Conservation (phyloP, 1,140 invertebrate species). For the Gryllus bimaculatus region DNA sequence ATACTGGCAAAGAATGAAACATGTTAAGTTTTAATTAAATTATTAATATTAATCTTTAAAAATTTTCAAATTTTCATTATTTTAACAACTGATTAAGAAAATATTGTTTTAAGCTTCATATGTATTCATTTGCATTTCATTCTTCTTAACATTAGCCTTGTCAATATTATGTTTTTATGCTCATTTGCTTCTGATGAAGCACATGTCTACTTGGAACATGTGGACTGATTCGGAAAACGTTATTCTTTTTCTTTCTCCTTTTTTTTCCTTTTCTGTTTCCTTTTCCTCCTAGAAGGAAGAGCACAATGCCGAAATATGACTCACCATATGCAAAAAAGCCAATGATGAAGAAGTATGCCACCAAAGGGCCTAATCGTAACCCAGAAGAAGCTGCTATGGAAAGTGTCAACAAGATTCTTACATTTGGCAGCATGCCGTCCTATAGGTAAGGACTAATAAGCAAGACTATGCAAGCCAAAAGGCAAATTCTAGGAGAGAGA, state of each 20-base stretch:
- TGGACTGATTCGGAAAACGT: constrained; percentile 3
- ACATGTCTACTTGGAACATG: background rate
- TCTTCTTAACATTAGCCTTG: background rate
- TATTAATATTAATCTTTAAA: background rate
- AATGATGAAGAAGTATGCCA: constrained; percentile 57
- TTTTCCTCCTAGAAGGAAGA: constrained; percentile 59
- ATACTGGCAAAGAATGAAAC: too few relatives aligned
- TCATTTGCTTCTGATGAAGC: background rate
- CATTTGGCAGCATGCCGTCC: constrained; percentile 65
- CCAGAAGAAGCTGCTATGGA: constrained; percentile 66
- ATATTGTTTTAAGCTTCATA: background rate
- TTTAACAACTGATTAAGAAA: background rate
- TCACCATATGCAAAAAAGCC: constrained; percentile 75
- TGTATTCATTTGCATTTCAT: background rate
- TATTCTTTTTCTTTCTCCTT: constrained; percentile 26
- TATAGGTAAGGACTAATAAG: constrained; percentile 56
- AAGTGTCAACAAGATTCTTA: constrained; percentile 65
- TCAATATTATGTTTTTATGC: background rate
- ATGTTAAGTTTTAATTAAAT: too few relatives aligned
- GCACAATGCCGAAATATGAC: constrained; percentile 76
- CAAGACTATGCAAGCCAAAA: background rate
- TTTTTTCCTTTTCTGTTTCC: constrained; percentile 27
- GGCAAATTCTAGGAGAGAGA: too few relatives aligned
- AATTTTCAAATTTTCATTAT: background rate
- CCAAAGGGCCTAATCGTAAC: constrained; percentile 46